Percentiles rank a stretch among this genome's conserved stretches.
phyloP scores from a whole-genome alignment of 2,888 invertebrate genomes.

The Macrophya annulata region DNA sequence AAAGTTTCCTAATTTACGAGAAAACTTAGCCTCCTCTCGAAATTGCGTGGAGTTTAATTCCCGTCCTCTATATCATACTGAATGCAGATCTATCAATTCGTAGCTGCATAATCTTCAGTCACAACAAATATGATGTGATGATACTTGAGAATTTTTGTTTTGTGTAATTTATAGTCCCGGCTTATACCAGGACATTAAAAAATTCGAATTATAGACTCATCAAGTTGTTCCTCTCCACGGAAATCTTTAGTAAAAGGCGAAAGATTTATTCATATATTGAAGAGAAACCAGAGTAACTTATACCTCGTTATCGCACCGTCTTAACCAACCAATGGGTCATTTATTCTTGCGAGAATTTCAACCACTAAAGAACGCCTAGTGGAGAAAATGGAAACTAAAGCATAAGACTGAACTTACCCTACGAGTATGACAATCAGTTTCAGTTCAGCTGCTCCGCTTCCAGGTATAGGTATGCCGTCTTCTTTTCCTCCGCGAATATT shows the following conservation, averaged over 20 bases:
- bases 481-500: too few species aligned
- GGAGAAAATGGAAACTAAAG: neutral
- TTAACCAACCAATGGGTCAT: neutral
- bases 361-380: neutral
- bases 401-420: neutral
- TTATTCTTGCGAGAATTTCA: constrained; percentile 18
- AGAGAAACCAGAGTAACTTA: constrained; percentile 69
- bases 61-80: too few species aligned
- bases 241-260: constrained; percentile 37
- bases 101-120: neutral
- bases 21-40: neutral
- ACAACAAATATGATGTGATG: neutral
- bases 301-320: neutral
- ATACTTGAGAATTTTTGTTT: neutral
- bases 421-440: neutral
- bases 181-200: neutral
- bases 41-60: too few species aligned
- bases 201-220: constrained; percentile 39
- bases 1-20: neutral
- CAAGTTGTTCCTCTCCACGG: constrained; percentile 35
- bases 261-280: constrained; percentile 24
- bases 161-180: neutral
- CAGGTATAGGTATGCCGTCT: too few species aligned
- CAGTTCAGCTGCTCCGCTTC: neutral
- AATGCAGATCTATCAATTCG: too few species aligned